Percentiles rank a stretch among this genome's conserved stretches.
Evolutionary conservation across 2,888 invertebrate species (phyloP).

Genomic region (Acrocera orbiculus): DNA sequence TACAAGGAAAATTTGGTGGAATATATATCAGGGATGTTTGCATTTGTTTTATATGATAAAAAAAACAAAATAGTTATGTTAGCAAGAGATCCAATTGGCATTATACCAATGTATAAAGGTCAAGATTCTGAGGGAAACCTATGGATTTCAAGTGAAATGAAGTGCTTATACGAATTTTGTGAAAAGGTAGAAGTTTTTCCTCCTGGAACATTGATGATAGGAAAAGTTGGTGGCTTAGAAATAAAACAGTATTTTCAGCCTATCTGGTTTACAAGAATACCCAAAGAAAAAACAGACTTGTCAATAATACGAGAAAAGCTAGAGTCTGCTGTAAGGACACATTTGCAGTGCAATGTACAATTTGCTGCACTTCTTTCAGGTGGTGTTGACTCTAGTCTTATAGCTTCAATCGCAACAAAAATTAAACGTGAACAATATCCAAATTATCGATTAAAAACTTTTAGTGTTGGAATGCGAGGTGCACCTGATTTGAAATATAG

Average conservation of each 20-base stretch:
- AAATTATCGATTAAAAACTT: conserved; percentile 41
- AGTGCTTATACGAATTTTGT: conserved; percentile 25
- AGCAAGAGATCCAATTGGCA: conserved; percentile 30
- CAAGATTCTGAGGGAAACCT: conserved; percentile 24
- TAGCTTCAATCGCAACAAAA: conserved; percentile 31
- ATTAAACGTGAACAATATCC: conserved; percentile 24
- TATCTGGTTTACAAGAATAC: conserved; percentile 20
- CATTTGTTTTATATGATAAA: conserved; percentile 26
- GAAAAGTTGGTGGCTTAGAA: conserved; percentile 18
- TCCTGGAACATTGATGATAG: conserved; percentile 23
- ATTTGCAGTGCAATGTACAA: conserved; percentile 29
- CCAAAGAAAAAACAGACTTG: conserved; percentile 19
- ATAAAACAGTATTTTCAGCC: conserved; percentile 20
- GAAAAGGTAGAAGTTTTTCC: conserved; percentile 21
- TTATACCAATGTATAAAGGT: conserved; percentile 29
- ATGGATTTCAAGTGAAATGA: conserved; percentile 30
- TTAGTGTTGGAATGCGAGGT: conserved; percentile 77
- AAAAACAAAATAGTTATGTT: conserved; percentile 20
- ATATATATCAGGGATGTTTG: conserved; percentile 28
- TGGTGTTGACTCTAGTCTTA: conserved; percentile 30
- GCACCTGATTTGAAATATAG: conserved; percentile 83
- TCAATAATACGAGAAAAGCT: conserved; percentile 18
- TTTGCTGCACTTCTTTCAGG: conserved; percentile 29
- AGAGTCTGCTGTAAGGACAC: conserved; percentile 27
- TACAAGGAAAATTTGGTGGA: conserved; percentile 21